These are phyloP conservation scores for Leucoptera coffeella DNA, from an alignment of 2,888 invertebrate genomes.

Conservation along the genomic window DNA sequence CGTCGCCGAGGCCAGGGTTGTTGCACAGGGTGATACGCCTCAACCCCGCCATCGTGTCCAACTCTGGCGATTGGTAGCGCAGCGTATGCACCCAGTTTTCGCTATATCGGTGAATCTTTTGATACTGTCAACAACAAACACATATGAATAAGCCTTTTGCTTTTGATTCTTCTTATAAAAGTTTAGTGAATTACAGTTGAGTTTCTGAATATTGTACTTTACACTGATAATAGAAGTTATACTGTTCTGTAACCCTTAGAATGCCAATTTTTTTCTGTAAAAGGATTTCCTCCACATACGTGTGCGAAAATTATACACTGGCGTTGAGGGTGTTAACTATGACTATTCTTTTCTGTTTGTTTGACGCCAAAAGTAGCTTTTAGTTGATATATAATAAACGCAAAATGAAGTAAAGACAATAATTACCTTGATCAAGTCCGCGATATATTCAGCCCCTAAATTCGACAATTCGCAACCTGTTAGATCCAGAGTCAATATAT, in stretches of 20 bases:
- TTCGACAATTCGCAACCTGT: constrained; percentile 61
- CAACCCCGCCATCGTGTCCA: constrained; percentile 68
- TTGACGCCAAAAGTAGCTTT: no score
- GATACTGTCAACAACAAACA: constrained; percentile 32
- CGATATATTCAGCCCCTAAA: constrained; percentile 58
- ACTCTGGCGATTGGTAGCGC: constrained; percentile 67
- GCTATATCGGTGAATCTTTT: constrained; percentile 66
- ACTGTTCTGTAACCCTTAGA: no score
- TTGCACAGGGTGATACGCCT: constrained; percentile 63
- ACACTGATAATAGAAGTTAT: no score
- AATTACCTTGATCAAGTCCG: constrained; percentile 59
- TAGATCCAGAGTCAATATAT: constrained; percentile 62
- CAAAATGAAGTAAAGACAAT: no score
- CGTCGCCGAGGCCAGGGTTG: constrained; percentile 62
- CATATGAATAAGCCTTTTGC: background rate
- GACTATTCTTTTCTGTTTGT: background rate
- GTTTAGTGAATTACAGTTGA: no score
- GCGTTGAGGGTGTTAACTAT: background rate
- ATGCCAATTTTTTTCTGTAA: no score
- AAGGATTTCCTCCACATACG: no score
- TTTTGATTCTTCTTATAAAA: no score
- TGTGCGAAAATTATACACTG: no score
- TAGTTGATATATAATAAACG: no score
- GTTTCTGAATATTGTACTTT: no score
- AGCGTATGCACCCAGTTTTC: constrained; percentile 78